phyloP scores from a whole-genome alignment of 2,888 invertebrate species.

The Sussaba pulchella region DNA sequence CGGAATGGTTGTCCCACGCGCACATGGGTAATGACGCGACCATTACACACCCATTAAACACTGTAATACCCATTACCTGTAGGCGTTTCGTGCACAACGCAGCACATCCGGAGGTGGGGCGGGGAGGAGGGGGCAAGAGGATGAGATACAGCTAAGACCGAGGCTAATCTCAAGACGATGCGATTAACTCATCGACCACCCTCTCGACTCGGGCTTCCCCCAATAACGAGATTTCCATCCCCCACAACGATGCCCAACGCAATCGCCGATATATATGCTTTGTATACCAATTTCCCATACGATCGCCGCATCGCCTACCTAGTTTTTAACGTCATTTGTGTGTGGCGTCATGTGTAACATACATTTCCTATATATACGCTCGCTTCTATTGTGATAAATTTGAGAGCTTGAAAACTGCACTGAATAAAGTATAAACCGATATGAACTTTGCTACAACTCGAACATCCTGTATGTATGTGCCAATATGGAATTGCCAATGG shows the following conservation, averaged over 20 bases:
- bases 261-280: slow-evolving; percentile 7
- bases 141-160: slow-evolving; percentile 28
- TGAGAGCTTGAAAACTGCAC: no score
- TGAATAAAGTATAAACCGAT: no score
- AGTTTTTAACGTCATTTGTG: background rate
- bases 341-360: no score
- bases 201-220: slow-evolving; percentile 38
- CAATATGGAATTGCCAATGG: slow-evolving; percentile 15
- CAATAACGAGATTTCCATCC: slow-evolving; percentile 66
- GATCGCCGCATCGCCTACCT: slow-evolving; percentile 19
- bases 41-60: slow-evolving; percentile 71
- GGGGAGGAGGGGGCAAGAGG: slow-evolving; percentile 3
- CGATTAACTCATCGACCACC: slow-evolving; percentile 67
- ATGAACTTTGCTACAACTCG: no score
- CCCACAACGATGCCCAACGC: no score
- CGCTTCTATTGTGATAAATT: slow-evolving; percentile 1
- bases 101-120: slow-evolving; percentile 10
- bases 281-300: slow-evolving; percentile 33
- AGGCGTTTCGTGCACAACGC: slow-evolving; percentile 49
- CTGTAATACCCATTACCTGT: slow-evolving; percentile 69
- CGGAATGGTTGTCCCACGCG: slow-evolving; percentile 13
- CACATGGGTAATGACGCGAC: slow-evolving; percentile 54
- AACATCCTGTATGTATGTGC: background rate
- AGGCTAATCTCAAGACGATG: slow-evolving; percentile 72
- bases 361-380: background rate